Conservation (phyloP, 2,113 vertebrate species). For the Ctenodactylus gundi region DNA sequence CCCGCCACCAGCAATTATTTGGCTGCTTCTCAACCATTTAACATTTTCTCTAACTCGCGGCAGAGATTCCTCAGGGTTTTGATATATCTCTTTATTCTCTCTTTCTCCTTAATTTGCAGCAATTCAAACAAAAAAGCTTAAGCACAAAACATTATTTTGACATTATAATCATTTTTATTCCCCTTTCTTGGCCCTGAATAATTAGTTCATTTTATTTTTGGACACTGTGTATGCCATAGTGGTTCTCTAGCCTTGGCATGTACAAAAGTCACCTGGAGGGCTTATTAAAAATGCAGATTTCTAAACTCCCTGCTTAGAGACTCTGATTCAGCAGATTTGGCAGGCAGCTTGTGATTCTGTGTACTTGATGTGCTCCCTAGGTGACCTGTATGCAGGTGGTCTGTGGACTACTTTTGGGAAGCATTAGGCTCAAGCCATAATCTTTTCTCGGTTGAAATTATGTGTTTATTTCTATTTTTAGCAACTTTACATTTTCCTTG, state of each 20-base stretch:
- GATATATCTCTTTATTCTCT: background rate
- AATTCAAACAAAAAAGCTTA: background rate
- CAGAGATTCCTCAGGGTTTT: conserved; percentile 1
- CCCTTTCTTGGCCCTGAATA: background rate
- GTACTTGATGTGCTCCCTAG: background rate
- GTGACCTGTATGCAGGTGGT: background rate
- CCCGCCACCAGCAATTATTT: conserved; percentile 69
- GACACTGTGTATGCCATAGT: background rate
- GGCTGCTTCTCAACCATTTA: conserved; percentile 65
- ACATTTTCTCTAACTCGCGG: conserved; percentile 60
- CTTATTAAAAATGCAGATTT: conserved; percentile 54
- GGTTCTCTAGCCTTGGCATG: background rate
- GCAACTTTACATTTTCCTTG: background rate
- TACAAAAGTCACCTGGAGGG: background rate
- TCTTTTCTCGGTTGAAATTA: background rate
- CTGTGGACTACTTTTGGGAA: background rate
- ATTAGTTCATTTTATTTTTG: conserved; percentile 20
- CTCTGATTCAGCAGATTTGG: conserved; percentile 36
- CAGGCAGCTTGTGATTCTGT: background rate
- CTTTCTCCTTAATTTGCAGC: background rate
- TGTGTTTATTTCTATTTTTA: conserved; percentile 53
- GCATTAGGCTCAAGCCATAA: conserved; percentile 23
- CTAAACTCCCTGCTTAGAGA: background rate
- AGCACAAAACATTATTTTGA: background rate
- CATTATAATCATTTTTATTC: background rate